Percentiles rank a stretch among this genome's conserved stretches.
Evolutionary conservation across 2,113 vertebrate genomes (phyloP).

Genomic region (Bos taurus): ARS-UCD2.0 NC_037328.1:122947001-122947500

Average conservation of each 20-base stretch:
- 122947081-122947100: background rate
- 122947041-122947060: background rate
- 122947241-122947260: slow-evolving; percentile 47
- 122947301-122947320: slow-evolving; percentile 48
- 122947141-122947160: slow-evolving; percentile 13
- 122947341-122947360: slow-evolving; percentile 9
- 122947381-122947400: slow-evolving; percentile 36
- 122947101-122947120: background rate
- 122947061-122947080: background rate
- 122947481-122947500: background rate
- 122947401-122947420: slow-evolving; percentile 44
- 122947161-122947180: background rate
- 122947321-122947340: slow-evolving; percentile 62
- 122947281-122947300: slow-evolving; percentile 41
- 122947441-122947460: background rate
- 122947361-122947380: slow-evolving; percentile 5
- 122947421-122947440: slow-evolving; percentile 44
- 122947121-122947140: background rate
- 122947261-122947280: slow-evolving; percentile 40
- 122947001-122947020: background rate
- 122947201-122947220: slow-evolving; percentile 54
- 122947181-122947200: slow-evolving; percentile 28
- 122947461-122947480: background rate
- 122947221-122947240: slow-evolving; percentile 48
- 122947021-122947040: background rate